Conservation (phyloP, 2,797 vertebrate genomes). For the Sebastolobus alascanus region DNA sequence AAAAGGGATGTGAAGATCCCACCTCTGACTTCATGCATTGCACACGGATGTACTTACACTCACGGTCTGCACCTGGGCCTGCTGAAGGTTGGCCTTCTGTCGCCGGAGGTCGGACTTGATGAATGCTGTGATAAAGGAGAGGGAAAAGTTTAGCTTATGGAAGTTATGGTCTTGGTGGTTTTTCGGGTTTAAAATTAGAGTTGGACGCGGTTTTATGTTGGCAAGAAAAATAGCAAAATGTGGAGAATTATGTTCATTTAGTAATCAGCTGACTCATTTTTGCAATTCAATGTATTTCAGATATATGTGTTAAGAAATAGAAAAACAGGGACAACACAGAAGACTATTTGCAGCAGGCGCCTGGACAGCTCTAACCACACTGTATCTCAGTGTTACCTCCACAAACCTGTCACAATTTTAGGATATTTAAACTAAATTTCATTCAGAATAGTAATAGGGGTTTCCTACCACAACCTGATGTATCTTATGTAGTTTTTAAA, state of each 20-base stretch:
- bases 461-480: neutral
- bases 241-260: neutral
- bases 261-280: neutral
- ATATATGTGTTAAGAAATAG: too few species aligned
- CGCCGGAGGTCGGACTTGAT: slow-evolving; percentile 94
- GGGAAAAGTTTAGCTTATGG: neutral
- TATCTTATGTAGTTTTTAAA: neutral
- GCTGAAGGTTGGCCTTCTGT: slow-evolving; percentile 87
- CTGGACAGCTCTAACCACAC: neutral
- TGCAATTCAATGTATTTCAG: neutral
- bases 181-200: neutral
- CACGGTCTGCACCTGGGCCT: slow-evolving; percentile 60
- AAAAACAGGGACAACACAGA: too few species aligned
- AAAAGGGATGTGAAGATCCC: slow-evolving; percentile 16
- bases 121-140: slow-evolving; percentile 82
- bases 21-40: slow-evolving; percentile 19
- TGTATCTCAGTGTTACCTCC: neutral
- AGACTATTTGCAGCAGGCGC: neutral
- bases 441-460: neutral
- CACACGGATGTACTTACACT: slow-evolving; percentile 84
- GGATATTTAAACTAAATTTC: neutral
- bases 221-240: neutral
- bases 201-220: neutral
- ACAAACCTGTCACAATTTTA: neutral
- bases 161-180: neutral